Conservation (phyloP, 2,888 invertebrate genomes). For the Baronia brevicornis region DNA sequence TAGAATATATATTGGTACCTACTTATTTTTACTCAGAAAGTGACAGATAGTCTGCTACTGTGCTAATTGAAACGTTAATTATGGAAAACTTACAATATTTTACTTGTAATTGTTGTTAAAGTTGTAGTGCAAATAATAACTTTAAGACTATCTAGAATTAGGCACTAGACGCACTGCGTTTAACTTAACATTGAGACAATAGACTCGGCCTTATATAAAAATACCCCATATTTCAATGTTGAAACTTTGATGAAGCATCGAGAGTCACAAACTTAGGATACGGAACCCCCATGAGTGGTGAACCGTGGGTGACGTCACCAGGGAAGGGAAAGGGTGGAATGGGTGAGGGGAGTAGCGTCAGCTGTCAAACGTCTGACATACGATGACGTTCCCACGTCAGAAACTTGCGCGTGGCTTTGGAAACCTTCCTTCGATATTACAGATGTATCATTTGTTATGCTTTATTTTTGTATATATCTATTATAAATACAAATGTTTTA, state of each 20-base stretch:
- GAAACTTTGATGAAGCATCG: conserved; percentile 33
- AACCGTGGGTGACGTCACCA: conserved; percentile 41
- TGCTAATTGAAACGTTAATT: too few relatives aligned
- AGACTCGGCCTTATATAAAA: conserved; percentile 7
- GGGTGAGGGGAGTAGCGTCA: conserved; percentile 35
- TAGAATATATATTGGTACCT: too few relatives aligned
- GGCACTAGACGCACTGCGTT: too few relatives aligned
- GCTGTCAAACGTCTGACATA: conserved; percentile 58
- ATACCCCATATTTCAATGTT: conserved; percentile 25
- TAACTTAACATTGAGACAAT: too few relatives aligned
- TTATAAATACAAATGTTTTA: not conserved
- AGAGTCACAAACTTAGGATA: conserved; percentile 26
- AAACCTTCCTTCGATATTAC: conserved; percentile 23
- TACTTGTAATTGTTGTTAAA: conserved; percentile 10
- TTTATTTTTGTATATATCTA: not conserved
- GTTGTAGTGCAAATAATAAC: too few relatives aligned
- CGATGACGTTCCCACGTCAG: conserved; percentile 51
- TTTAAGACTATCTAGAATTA: too few relatives aligned
- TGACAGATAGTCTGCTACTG: too few relatives aligned
- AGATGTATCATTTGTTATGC: conserved; percentile 9
- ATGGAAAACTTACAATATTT: conserved; percentile 9
- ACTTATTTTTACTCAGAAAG: too few relatives aligned
- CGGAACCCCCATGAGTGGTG: conserved; percentile 25
- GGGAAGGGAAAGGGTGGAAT: conserved; percentile 21
- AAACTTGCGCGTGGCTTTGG: conserved; percentile 47